phyloP scores from a whole-genome alignment of 2,888 invertebrate species.

The Lasiommata megera region DNA sequence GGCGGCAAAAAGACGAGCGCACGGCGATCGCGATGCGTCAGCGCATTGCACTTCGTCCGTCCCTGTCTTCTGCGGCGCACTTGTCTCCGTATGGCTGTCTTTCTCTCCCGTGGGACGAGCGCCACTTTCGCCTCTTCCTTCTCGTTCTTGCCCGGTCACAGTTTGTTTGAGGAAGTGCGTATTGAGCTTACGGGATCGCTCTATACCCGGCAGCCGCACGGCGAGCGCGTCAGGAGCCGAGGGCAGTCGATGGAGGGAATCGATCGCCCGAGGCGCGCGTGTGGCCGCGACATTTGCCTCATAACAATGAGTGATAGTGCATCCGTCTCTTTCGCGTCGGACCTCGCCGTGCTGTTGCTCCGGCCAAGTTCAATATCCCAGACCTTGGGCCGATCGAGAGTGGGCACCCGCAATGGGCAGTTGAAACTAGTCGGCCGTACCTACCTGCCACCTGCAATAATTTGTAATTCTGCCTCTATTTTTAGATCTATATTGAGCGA shows the following conservation, averaged over 20 bases:
- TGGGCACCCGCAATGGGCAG: constrained; percentile 57
- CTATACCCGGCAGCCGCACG: constrained; percentile 52
- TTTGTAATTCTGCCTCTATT: constrained; percentile 62
- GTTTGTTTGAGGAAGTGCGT: constrained; percentile 68
- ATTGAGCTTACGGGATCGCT: constrained; percentile 58
- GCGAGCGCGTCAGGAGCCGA: constrained; percentile 60
- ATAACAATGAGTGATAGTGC: constrained; percentile 78
- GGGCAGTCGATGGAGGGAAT: constrained; percentile 57
- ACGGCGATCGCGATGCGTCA: constrained; percentile 73
- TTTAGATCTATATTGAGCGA: constrained; percentile 51
- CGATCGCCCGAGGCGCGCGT: constrained; percentile 54
- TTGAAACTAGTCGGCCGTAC: constrained; percentile 69
- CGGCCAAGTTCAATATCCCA: constrained; percentile 79
- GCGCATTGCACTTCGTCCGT: constrained; percentile 66
- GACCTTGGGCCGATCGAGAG: constrained; percentile 75
- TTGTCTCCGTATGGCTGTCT: constrained; percentile 52
- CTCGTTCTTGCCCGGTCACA: constrained; percentile 41
- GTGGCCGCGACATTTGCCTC: constrained; percentile 74
- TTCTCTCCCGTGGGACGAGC: constrained; percentile 38
- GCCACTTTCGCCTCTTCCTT: constrained; percentile 29
- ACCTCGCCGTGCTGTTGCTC: constrained; percentile 70
- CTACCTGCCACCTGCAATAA: constrained; percentile 59
- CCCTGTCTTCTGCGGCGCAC: constrained; percentile 45
- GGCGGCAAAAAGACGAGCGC: constrained; percentile 59
- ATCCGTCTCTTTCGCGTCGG: constrained; percentile 72